Evolutionary conservation across 2,797 vertebrate genomes (phyloP).

Genomic region (Lutjanus argentimaculatus): DNA sequence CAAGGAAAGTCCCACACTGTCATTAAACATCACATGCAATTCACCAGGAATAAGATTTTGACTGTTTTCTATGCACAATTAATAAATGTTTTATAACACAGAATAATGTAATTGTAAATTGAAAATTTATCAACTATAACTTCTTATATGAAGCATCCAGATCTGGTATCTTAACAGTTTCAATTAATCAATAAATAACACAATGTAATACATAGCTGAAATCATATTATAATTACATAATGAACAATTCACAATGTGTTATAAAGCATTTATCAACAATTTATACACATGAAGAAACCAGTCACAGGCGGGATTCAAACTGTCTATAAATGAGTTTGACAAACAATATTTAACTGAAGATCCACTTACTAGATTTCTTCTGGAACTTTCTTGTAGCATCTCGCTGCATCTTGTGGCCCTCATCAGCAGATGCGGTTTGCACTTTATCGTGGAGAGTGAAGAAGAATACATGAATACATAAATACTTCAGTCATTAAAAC

Average conservation of each 20-base stretch:
- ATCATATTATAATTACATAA: not conserved
- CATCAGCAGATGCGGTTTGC: not conserved
- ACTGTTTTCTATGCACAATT: not conserved
- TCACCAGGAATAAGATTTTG: not conserved
- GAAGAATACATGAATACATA: not conserved
- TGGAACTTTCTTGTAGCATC: not conserved
- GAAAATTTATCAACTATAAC: not conserved
- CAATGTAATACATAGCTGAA: not conserved
- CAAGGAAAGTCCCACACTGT: not conserved
- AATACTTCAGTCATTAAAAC: too few relatives aligned
- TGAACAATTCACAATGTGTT: too few relatives aligned
- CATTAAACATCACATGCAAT: not conserved
- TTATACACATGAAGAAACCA: too few relatives aligned
- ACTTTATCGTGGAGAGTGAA: not conserved
- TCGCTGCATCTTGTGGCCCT: not conserved
- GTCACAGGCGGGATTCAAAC: not conserved
- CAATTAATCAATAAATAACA: not conserved
- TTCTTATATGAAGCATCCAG: not conserved
- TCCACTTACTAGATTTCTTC: slow-evolving; percentile 4
- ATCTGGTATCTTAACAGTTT: not conserved
- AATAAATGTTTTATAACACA: not conserved
- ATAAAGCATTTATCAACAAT: too few relatives aligned
- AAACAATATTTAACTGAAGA: not conserved
- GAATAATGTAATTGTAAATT: not conserved
- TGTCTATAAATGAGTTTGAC: not conserved